Conservation (phyloP, 2,113 vertebrate genomes). For the Callorhinus ursinus region DNA sequence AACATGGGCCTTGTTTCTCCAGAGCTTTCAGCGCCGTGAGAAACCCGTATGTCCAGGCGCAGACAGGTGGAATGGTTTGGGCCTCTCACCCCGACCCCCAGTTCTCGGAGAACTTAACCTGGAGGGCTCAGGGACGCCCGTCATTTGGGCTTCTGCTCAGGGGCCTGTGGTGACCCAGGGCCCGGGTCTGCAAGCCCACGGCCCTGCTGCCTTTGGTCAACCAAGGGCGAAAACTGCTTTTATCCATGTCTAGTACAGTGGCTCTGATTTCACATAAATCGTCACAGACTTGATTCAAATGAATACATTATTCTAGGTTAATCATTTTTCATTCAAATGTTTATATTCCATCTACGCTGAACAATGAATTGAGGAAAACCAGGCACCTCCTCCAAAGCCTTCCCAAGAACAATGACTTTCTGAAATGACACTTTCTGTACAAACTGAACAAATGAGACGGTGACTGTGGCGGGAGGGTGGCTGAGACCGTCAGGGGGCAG, state of each 20-base stretch:
- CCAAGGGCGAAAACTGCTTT: conserved; percentile 47
- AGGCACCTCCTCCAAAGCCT: conserved; percentile 80
- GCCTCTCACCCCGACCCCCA: conserved; percentile 41
- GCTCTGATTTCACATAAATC: conserved; percentile 82
- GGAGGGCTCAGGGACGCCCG: not conserved
- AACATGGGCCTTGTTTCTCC: not conserved
- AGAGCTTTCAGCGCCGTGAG: not conserved
- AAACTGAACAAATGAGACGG: conserved; percentile 60
- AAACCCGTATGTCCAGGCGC: not conserved
- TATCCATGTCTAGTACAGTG: conserved; percentile 64
- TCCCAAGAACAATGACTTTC: conserved; percentile 72
- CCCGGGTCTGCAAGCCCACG: not conserved
- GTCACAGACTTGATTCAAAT: conserved; percentile 84
- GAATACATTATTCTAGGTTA: conserved; percentile 84
- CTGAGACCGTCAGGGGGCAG: conserved; percentile 84
- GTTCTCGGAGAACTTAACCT: not conserved
- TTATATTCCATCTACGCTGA: conserved; percentile 82
- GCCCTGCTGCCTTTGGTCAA: not conserved
- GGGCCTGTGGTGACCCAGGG: conserved; percentile 18
- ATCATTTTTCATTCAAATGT: conserved; percentile 80
- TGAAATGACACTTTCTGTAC: conserved; percentile 71
- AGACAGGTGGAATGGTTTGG: not conserved
- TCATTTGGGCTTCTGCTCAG: conserved; percentile 8
- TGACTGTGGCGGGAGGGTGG: conserved; percentile 27
- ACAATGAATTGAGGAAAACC: conserved; percentile 78